Conservation (phyloP, 2,113 vertebrate species). For the Calyptommatus sinebrachiatus region DNA sequence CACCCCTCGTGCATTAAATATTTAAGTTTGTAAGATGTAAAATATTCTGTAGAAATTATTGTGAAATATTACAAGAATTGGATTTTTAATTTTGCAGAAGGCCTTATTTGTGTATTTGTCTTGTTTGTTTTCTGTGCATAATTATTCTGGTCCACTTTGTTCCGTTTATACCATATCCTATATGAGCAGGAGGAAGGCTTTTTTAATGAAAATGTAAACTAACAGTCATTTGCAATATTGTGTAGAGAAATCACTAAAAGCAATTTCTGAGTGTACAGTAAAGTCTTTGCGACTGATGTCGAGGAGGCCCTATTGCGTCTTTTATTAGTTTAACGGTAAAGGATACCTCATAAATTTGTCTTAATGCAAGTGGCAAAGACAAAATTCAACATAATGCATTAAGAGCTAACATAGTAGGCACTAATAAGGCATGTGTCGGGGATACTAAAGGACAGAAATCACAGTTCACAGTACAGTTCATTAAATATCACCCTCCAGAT, state of each 20-base stretch:
- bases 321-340: slow-evolving; percentile 72
- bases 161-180: slow-evolving; percentile 75
- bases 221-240: slow-evolving; percentile 78
- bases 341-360: slow-evolving; percentile 74
- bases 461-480: slow-evolving; percentile 57
- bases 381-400: slow-evolving; percentile 56
- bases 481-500: slow-evolving; percentile 57
- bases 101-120: slow-evolving; percentile 95
- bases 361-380: slow-evolving; percentile 65
- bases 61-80: slow-evolving; percentile 86
- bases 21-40: slow-evolving; percentile 96
- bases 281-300: slow-evolving; percentile 75
- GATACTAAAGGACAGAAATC: slow-evolving; percentile 45
- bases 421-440: slow-evolving; percentile 36
- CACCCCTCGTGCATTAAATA: slow-evolving; percentile 83
- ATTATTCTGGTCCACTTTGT: slow-evolving; percentile 76
- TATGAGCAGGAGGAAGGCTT: slow-evolving; percentile 70
- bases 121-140: slow-evolving; percentile 91
- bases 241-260: slow-evolving; percentile 75
- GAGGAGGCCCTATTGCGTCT: slow-evolving; percentile 67
- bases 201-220: slow-evolving; percentile 73
- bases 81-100: slow-evolving; percentile 87
- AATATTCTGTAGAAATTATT: slow-evolving; percentile 92
- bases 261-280: slow-evolving; percentile 87
- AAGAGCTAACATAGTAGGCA: slow-evolving; percentile 49